Evolutionary conservation across 2,888 invertebrate genomes (phyloP), one percentile per base, ranked within the genome.

Genomic region (Eupithecia tripunctaria): DNA sequence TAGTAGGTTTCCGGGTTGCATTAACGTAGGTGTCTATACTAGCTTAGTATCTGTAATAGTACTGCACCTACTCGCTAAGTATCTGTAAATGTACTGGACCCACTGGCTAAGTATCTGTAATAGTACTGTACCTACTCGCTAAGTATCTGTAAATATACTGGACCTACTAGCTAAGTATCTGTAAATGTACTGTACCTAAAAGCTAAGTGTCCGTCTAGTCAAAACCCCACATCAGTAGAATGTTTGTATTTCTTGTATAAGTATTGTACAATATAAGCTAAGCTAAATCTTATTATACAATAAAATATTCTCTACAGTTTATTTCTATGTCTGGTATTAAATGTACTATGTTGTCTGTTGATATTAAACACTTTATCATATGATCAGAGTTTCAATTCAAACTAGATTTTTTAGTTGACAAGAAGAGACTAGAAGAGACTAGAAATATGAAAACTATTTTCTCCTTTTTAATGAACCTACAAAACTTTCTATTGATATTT

Each of bases 291-390:
- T 68, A 59, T 59, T 68, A 68, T 68, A 68, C 43, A 62, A 68
- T n/a, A 36, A n/a, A 63, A 36, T 64, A 68, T 36, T 73, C 67
- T 73, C n/a, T 73, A 73, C 67, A 74, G 59, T 68, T 68, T 69
- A 32, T 71, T 63, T 71, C n/a, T 59, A 62, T 51, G 67, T 76
- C 18, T 69, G 59, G 64, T 59, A 64, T 73, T 76, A 32, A 68
- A 76, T 74, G 70, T 74, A 68, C 68, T 66, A 84, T 80, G 80
- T 80, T 85, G 85, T 84, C 78, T 83, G 84, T 85, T 86, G 67
- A 67, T 76, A 81, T 81, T 82, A 64, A 80, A 82, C 80, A 67
- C 75, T 67, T 76, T 78, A 76, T 81, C 66, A 65, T 32, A 62
- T 43, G 18, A 32, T 63, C 2, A 8, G 60, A 29, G 60, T 60